Evolutionary conservation across 2,113 vertebrate genomes (phyloP).

Genomic region (Psittacara wagleri): DNA sequence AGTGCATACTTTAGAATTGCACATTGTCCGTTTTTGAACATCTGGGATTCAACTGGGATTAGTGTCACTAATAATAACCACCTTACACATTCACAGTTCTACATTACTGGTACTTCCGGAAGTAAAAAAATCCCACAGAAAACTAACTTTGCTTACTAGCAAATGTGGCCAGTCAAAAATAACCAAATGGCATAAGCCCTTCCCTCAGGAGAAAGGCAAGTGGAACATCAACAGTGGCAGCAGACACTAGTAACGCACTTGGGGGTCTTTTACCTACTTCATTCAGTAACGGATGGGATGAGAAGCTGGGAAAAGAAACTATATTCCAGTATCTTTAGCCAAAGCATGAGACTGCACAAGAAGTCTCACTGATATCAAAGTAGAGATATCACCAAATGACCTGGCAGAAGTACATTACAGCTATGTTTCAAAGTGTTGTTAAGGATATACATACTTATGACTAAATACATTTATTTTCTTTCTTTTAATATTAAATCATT

Average conservation of each 20-base stretch:
- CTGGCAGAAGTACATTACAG: not conserved
- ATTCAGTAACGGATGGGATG: not conserved
- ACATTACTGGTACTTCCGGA: not conserved
- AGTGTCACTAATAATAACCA: not conserved
- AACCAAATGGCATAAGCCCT: fast-evolving
- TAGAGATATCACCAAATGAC: not conserved
- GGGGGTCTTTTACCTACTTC: not conserved
- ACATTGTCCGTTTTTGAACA: not conserved
- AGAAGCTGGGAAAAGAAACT: not conserved
- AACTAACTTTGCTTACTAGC: not conserved
- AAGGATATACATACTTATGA: not conserved
- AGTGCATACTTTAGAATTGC: not conserved
- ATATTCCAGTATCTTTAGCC: not conserved
- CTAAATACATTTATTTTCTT: not conserved
- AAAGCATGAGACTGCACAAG: not conserved
- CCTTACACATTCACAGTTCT: fast-evolving
- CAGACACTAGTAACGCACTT: not conserved
- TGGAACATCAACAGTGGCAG: not conserved
- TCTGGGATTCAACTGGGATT: not conserved
- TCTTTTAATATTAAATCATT: not conserved
- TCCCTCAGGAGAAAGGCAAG: not conserved
- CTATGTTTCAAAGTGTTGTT: not conserved
- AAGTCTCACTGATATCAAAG: not conserved
- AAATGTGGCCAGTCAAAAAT: not conserved
- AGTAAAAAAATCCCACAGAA: not conserved